Evolutionary conservation across 92 coral and sea anemone species (phyloP), one percentile per base, ranked within the genome.

Genomic region (Heliopora coerulea): DNA sequence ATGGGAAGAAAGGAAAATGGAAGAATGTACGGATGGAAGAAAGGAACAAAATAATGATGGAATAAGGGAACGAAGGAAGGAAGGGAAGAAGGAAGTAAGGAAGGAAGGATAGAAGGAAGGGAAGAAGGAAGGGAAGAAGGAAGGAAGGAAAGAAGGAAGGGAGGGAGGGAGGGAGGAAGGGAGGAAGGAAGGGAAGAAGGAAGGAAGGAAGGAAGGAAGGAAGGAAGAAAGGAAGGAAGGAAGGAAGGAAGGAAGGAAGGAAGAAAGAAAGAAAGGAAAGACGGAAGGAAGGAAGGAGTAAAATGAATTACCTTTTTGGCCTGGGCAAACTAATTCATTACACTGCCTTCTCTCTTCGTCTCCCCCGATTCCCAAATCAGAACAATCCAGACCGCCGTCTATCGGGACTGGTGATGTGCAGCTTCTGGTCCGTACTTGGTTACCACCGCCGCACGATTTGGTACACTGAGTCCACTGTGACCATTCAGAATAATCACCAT

Each of bases 401-500:
- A 87, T 89, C 13, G 97, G 97, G 65, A 65, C 80, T 30, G 97
- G 97, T 24, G 81, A 85, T 74, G 91, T 82, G 74, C 97, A 92
- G 69, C 83, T 83, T 66, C 97, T 83, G 5, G 90, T 87, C 57
- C 97, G 79, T 42, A 89, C 35, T 34, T 92, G 97, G 57, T 60
- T 85, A 31, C 88, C 97, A 46, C 93, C 91, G 23, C 96, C 97
- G 40, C 97, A 92, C n/a, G 97, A 64, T 18, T 74, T 87, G 23
- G 97, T 85, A n/a, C 97, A 92, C 15, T 88, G 68, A 0, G 91
- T 73, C 97, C 97, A 92, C 1, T 65, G 69, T 1, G 84, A 49
- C 97, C 97, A 92, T 49, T 86, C 86, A 17, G 78, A 83, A 33
- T 89, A 92, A 17, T 96, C 96, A 49, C 97, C 97, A 28, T 91